Percentiles rank a stretch among this genome's conserved stretches.
phyloP scores from a whole-genome alignment of 2,888 invertebrate species.

The Brenthis daphne region DNA sequence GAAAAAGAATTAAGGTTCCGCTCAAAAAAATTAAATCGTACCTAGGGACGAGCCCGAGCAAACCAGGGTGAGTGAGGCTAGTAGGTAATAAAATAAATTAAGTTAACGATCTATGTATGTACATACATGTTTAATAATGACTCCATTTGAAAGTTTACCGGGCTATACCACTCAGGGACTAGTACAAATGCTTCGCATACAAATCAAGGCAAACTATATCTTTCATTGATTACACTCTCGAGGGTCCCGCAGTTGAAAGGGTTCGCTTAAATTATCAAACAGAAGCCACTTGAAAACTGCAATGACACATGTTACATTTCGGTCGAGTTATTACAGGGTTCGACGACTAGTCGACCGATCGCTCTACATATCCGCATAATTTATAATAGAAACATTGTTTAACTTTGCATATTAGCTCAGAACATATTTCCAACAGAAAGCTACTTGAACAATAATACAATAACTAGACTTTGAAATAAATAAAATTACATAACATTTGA shows the following conservation, averaged over 20 bases:
- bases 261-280: conserved; percentile 72
- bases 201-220: conserved; percentile 62
- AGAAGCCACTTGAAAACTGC: conserved; percentile 77
- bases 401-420: conserved; percentile 32
- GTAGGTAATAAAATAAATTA: background rate
- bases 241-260: conserved; percentile 59
- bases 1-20: too few species aligned
- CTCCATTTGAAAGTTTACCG: conserved; percentile 12
- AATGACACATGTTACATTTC: conserved; percentile 78
- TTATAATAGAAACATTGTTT: conserved; percentile 27
- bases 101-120: background rate
- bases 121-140: background rate
- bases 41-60: too few species aligned
- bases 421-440: conserved; percentile 51
- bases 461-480: conserved; percentile 49
- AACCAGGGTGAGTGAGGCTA: too few species aligned
- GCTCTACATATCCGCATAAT: conserved; percentile 31
- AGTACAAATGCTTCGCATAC: conserved; percentile 42
- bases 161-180: conserved; percentile 31
- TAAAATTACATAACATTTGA: conserved; percentile 73
- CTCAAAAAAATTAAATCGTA: too few species aligned
- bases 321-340: conserved; percentile 45
- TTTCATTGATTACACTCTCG: conserved; percentile 62
- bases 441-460: conserved; percentile 56
- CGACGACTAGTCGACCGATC: conserved; percentile 45